These are phyloP conservation scores for Muscicapa adusta DNA, from an alignment of 2,113 vertebrate species.

Conservation along the genomic window DNA sequence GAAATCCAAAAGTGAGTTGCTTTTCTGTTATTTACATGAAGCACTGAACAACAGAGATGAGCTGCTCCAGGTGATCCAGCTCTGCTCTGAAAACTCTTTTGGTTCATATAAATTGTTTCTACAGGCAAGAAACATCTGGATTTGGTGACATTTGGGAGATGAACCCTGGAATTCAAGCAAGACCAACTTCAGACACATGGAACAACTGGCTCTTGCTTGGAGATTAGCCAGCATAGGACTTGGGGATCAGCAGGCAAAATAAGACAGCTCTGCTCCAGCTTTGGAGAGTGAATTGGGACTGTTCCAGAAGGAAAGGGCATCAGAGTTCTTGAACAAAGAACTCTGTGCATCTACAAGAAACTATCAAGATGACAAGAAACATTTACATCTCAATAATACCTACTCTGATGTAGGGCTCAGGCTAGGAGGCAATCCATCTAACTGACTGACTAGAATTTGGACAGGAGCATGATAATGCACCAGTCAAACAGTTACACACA, in stretches of 20 bases:
- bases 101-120: neutral
- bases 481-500: neutral
- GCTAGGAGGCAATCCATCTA: neutral
- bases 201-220: neutral
- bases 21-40: neutral
- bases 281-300: neutral
- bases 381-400: neutral
- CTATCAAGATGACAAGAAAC: neutral
- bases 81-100: neutral
- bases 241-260: neutral
- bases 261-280: neutral
- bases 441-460: neutral
- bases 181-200: neutral
- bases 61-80: neutral
- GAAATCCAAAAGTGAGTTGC: accelerated
- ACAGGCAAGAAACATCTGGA: neutral
- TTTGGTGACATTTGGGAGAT: neutral
- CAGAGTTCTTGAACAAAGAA: neutral
- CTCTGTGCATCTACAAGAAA: neutral
- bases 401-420: neutral
- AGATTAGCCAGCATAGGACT: accelerated
- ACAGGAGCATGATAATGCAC: neutral
- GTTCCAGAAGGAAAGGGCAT: neutral
- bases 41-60: neutral
- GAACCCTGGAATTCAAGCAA: neutral